phyloP scores from a whole-genome alignment of 2,797 vertebrate genomes.

The Neomorphus geoffroyi region DNA sequence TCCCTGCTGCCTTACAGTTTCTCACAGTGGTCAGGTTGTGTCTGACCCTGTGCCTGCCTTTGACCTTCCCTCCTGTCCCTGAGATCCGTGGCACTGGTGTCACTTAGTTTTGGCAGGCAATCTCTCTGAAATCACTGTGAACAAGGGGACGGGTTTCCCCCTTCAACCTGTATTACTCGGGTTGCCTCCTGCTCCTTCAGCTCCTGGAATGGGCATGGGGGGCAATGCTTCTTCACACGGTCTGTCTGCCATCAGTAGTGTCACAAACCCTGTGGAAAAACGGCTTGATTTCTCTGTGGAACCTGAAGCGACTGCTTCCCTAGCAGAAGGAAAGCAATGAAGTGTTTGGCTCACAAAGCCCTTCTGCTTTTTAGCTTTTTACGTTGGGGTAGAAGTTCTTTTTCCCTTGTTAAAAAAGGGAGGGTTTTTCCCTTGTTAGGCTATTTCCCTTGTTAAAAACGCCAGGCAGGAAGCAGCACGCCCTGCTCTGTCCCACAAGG shows the following conservation, averaged over 20 bases:
- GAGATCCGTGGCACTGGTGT: background rate
- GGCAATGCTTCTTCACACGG: fast-evolving
- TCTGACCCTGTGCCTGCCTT: background rate
- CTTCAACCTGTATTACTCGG: background rate
- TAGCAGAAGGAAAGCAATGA: background rate
- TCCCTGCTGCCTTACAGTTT: background rate
- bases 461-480: background rate
- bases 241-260: background rate
- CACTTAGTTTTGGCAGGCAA: background rate
- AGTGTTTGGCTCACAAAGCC: background rate
- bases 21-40: fast-evolving
- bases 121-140: background rate
- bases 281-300: background rate
- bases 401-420: background rate
- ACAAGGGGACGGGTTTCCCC: background rate
- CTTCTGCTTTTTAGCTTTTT: background rate
- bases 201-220: fast-evolving
- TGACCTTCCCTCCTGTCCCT: background rate
- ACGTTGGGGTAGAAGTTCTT: too few species aligned
- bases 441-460: background rate
- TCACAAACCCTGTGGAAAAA: background rate
- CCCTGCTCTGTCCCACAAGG: fast-evolving
- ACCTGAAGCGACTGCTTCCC: background rate
- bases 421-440: fast-evolving
- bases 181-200: background rate